Conservation (phyloP, 1,140 invertebrate species). For the Penaeus vannamei region DNA sequence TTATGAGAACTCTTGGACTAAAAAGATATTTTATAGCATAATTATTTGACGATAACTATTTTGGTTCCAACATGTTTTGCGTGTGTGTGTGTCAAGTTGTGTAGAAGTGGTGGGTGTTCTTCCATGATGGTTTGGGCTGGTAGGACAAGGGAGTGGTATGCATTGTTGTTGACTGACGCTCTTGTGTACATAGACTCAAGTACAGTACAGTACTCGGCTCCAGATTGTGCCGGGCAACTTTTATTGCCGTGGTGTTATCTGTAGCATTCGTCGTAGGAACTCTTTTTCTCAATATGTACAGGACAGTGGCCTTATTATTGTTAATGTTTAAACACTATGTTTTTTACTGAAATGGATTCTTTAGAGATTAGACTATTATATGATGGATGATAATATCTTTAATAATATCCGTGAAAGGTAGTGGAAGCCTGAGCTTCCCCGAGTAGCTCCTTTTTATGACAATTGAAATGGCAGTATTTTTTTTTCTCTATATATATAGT, state of each 20-base stretch:
- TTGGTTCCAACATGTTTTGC: no score
- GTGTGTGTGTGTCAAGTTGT: no score
- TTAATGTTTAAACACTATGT: slow-evolving; percentile 67
- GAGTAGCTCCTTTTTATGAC: slow-evolving; percentile 64
- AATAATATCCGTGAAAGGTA: slow-evolving; percentile 63
- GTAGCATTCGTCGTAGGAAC: slow-evolving; percentile 51
- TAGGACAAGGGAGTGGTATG: slow-evolving; percentile 43
- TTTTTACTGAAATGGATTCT: slow-evolving; percentile 66
- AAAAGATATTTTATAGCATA: no score
- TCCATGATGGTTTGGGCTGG: slow-evolving; percentile 44
- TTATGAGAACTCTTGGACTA: no score
- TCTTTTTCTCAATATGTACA: slow-evolving; percentile 65
- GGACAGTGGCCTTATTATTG: slow-evolving; percentile 67
- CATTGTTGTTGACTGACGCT: slow-evolving; percentile 60
- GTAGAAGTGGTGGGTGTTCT: slow-evolving; percentile 43
- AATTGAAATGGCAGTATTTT: slow-evolving; percentile 54
- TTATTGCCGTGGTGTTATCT: slow-evolving; percentile 31
- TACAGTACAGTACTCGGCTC: slow-evolving; percentile 58
- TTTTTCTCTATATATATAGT: slow-evolving; percentile 20
- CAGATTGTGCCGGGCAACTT: slow-evolving; percentile 31
- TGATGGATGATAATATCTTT: slow-evolving; percentile 63
- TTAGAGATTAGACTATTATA: slow-evolving; percentile 65
- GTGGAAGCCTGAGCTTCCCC: slow-evolving; percentile 57
- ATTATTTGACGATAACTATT: no score
- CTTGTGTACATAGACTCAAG: slow-evolving; percentile 60